Percentiles rank a stretch among this genome's conserved stretches.
These are phyloP conservation scores for Trachops cirrhosus DNA, from an alignment of 2,797 vertebrate species.

Conservation along the genomic window DNA sequence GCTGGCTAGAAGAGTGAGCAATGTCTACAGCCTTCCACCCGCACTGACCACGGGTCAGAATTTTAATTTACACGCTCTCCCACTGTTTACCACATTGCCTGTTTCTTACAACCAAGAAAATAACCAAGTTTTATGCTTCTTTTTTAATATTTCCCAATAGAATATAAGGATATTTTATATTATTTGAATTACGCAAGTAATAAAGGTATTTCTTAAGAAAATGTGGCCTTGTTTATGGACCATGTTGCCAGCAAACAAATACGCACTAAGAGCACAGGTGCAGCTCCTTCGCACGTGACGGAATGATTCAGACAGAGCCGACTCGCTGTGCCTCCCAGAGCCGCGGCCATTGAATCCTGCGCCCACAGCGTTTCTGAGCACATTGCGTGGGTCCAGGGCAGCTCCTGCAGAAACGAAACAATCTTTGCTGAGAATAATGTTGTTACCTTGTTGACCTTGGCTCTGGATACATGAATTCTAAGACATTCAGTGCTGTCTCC, in stretches of 20 bases:
- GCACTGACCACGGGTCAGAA: background rate
- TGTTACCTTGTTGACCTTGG: background rate
- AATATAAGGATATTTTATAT: background rate
- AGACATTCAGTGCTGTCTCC: background rate
- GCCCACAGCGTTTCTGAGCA: background rate
- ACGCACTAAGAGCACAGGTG: background rate
- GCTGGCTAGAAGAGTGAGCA: background rate
- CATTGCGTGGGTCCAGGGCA: background rate
- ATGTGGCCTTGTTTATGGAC: background rate
- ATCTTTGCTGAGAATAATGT: background rate
- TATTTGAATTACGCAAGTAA: background rate
- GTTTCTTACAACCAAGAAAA: background rate
- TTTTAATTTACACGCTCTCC: background rate
- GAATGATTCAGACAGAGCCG: no score
- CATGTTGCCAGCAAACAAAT: background rate
- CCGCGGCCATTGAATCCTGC: background rate
- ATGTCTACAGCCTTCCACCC: background rate
- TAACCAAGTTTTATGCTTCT: background rate
- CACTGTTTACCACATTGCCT: background rate
- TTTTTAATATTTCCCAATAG: background rate
- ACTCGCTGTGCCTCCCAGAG: background rate
- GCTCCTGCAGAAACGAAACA: background rate
- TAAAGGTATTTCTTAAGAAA: background rate
- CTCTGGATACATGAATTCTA: background rate
- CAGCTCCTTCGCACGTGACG: background rate